Percentiles rank a stretch among this genome's conserved stretches.
phyloP scores from a whole-genome alignment of 2,888 invertebrate species.

The Drosophila mimetica region DNA sequence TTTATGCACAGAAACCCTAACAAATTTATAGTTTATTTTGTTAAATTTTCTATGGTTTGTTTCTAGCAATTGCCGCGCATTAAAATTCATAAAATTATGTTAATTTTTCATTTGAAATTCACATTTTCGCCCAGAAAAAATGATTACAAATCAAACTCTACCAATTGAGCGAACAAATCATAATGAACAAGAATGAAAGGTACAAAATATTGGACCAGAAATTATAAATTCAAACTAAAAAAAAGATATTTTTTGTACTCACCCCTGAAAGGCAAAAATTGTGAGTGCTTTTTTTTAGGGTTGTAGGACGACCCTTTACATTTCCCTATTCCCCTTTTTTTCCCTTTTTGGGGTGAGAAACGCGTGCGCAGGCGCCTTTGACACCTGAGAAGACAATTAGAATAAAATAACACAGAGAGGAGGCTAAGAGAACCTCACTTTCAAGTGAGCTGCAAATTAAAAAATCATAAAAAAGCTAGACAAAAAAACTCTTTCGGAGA shows the following conservation, averaged over 20 bases:
- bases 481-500: slow-evolving; percentile 33
- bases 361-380: slow-evolving; percentile 73
- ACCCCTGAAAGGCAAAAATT: slow-evolving; percentile 10
- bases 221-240: slow-evolving; percentile 69
- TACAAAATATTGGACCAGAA: slow-evolving; percentile 37
- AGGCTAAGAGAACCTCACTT: slow-evolving; percentile 45
- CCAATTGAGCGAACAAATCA: slow-evolving; percentile 61
- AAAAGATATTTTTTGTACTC: slow-evolving; percentile 26
- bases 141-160: slow-evolving; percentile 49
- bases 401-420: slow-evolving; percentile 20
- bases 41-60: slow-evolving; percentile 70
- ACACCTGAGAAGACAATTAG: slow-evolving; percentile 66
- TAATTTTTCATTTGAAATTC: slow-evolving; percentile 49
- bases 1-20: slow-evolving; percentile 43
- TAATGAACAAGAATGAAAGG: neutral
- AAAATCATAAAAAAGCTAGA: slow-evolving; percentile 65
- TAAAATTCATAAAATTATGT: slow-evolving; percentile 61
- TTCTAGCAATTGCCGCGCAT: slow-evolving; percentile 64
- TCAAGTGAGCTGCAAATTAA: slow-evolving; percentile 70
- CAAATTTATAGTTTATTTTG: slow-evolving; percentile 74
- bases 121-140: slow-evolving; percentile 40
- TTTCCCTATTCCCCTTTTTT: slow-evolving; percentile 1
- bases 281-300: slow-evolving; percentile 22
- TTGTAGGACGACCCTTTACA: slow-evolving; percentile 14
- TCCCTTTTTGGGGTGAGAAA: slow-evolving; percentile 36